phyloP scores from a whole-genome alignment of 2,888 invertebrate genomes.

The Dasysyrphus albostriatus region DNA sequence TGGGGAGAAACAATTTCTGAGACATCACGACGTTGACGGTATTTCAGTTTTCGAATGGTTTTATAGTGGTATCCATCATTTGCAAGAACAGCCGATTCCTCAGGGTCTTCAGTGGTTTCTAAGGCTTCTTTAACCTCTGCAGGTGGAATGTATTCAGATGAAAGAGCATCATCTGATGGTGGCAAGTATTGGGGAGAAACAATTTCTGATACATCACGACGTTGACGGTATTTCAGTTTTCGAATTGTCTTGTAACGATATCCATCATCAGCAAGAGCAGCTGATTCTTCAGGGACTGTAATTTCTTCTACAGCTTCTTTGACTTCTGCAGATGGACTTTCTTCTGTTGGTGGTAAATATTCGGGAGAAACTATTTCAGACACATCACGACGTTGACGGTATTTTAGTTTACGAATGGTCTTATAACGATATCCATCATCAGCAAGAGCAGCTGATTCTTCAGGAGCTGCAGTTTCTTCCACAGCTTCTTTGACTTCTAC shows the following conservation, averaged over 20 bases:
- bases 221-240: slow-evolving; percentile 78
- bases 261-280: slow-evolving; percentile 77
- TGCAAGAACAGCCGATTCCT: slow-evolving; percentile 31
- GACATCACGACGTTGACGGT: slow-evolving; percentile 51
- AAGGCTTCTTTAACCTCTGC: slow-evolving; percentile 32
- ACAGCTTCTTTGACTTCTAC: slow-evolving; percentile 16
- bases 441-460: slow-evolving; percentile 61
- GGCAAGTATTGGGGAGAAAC: slow-evolving; percentile 26
- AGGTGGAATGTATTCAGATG: neutral
- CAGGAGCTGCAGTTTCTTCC: slow-evolving; percentile 62
- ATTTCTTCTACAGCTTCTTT: neutral
- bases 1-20: slow-evolving; percentile 20
- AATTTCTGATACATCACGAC: slow-evolving; percentile 79
- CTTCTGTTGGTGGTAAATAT: slow-evolving; percentile 50
- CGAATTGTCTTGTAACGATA: slow-evolving; percentile 80
- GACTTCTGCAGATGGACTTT: neutral
- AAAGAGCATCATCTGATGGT: neutral
- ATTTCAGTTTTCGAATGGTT: slow-evolving; percentile 31
- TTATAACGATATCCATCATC: slow-evolving; percentile 79
- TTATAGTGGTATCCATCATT: slow-evolving; percentile 43
- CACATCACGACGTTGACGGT: slow-evolving; percentile 60
- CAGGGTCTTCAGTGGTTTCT: slow-evolving; percentile 35
- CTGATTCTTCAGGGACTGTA: slow-evolving; percentile 76
- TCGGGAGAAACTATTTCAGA: slow-evolving; percentile 41
- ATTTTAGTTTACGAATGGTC: slow-evolving; percentile 62